phyloP scores from a whole-genome alignment of 2,888 invertebrate species.

The Synergus umbraculus region DNA sequence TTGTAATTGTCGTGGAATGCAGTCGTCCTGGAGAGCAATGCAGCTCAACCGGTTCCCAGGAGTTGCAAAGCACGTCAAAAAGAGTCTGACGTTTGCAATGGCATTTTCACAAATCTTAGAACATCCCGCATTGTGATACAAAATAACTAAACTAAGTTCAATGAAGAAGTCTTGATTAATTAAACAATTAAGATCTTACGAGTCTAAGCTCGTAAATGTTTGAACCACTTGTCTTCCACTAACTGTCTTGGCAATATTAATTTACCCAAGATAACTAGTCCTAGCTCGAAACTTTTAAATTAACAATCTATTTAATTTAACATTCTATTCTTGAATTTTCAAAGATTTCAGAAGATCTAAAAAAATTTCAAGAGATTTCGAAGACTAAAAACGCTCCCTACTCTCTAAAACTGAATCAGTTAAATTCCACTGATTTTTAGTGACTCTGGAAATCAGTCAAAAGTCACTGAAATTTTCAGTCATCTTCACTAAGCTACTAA shows the following conservation, averaged over 20 bases:
- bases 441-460: too few species aligned
- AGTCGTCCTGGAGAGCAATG: constrained; percentile 48
- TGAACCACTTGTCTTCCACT: neutral
- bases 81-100: constrained; percentile 29
- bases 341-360: neutral
- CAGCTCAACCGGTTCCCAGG: constrained; percentile 53
- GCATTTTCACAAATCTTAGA: constrained; percentile 39
- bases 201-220: neutral
- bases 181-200: constrained; percentile 17
- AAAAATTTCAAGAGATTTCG: neutral
- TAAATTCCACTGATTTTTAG: too few species aligned
- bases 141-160: constrained; percentile 6
- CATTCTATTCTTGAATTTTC: neutral
- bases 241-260: neutral
- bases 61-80: constrained; percentile 47
- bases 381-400: too few species aligned
- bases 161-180: neutral
- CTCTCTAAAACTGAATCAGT: too few species aligned
- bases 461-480: too few species aligned
- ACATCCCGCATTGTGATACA: constrained; percentile 13
- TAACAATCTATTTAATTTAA: too few species aligned
- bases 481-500: too few species aligned
- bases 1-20: constrained; percentile 51
- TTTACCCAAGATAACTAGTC: neutral
- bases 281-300: neutral